Evolutionary conservation across 2,797 vertebrate genomes (phyloP), one percentile per base, ranked within the genome.

Genomic region (Graptemys geographica): DNA sequence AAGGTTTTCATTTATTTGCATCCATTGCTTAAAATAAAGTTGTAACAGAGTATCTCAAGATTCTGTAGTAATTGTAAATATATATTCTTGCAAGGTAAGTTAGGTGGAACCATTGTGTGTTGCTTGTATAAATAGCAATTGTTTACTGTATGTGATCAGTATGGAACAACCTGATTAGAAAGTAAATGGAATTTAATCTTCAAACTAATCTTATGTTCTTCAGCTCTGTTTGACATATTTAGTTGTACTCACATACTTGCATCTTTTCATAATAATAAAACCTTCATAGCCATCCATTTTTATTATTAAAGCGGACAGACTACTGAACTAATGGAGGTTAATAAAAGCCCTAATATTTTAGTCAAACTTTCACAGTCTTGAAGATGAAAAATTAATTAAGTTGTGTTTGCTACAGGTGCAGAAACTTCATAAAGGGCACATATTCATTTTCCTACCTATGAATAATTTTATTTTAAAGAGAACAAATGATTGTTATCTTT

Each of bases 391-490:
- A 97, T 95, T 97, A 93, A 96, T 95, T 96, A 93, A 96, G 47
- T 93, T 90, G 78, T 91, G 80, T 94, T 97, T 96, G 86, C 87
- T 95, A 95, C 89, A 95, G 96, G 96, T 97, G 96, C 95, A 97
- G 94, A 96, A 94, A 95, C 86, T 97, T 97, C 89, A 92, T 84
- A 97, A 97, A 97, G 80, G 91, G 80, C 72, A 96, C 13, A 95
- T 95, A 97, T 97, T 97, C 97, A 96, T 96, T 96, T 96, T 96
- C 87, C 87, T 96, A 90, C 84, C 96, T 96, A 91, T 95, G 89
- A 96, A 97, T 95, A 96, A 94, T 88, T 97, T 98, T 98, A 96
- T 97, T 97, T 94, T 97, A 96, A 97, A 95, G 85, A 91, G 86
- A 97, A 94, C 88, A 97, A 90, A 92, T 94, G 91, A 91, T 96